phyloP scores from a whole-genome alignment of 2,888 invertebrate genomes.

The Octonoba sinensis region DNA sequence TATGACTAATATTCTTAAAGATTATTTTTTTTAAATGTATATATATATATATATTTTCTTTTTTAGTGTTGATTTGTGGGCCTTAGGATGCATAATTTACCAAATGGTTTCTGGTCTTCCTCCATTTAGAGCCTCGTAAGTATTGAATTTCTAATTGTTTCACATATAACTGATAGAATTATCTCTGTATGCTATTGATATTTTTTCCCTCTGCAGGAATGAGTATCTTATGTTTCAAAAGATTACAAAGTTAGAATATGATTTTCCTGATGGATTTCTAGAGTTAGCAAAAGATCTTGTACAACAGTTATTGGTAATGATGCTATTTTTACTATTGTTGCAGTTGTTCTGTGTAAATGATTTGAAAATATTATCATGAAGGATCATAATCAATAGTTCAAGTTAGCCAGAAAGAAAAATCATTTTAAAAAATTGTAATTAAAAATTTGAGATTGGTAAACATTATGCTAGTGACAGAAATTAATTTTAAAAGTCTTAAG shows the following conservation, averaged over 20 bases:
- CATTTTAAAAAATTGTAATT: no score
- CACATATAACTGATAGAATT: background rate
- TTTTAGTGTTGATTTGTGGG: conserved; percentile 90
- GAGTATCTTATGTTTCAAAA: conserved; percentile 97
- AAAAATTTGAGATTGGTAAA: no score
- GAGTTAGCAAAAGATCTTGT: conserved; percentile 89
- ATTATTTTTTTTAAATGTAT: background rate
- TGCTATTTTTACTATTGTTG: no score
- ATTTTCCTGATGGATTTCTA: conserved; percentile 92
- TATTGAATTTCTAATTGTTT: conserved; percentile 18
- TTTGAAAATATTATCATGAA: no score
- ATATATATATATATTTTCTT: conserved; percentile 4
- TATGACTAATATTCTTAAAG: background rate
- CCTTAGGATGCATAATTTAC: conserved; percentile 94
- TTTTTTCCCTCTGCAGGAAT: conserved; percentile 75
- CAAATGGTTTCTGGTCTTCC: conserved; percentile 96
- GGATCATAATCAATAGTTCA: no score
- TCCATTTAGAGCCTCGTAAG: conserved; percentile 84
- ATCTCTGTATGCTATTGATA: background rate
- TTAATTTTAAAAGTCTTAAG: no score
- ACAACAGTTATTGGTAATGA: conserved; percentile 80
- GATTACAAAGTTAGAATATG: conserved; percentile 89
- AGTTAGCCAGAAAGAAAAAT: no score
- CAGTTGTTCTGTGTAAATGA: no score
- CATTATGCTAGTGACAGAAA: no score